Evolutionary conservation across 2,113 vertebrate species (phyloP).

Genomic region (Pithys albifrons): DNA sequence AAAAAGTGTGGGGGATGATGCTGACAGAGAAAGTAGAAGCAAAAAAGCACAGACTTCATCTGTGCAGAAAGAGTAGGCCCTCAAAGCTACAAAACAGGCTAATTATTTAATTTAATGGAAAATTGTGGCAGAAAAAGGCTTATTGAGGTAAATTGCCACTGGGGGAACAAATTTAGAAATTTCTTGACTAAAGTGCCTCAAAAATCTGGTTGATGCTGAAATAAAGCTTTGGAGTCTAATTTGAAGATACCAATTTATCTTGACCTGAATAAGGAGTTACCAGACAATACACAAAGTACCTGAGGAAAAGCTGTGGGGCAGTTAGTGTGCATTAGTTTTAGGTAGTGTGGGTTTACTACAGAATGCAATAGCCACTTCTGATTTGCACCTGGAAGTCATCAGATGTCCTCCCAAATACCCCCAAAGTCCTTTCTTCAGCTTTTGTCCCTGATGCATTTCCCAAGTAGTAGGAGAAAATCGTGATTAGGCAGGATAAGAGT

Average conservation of each 20-base stretch:
- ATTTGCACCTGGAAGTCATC: neutral
- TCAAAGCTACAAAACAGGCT: neutral
- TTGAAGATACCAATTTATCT: neutral
- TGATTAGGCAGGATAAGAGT: slow-evolving; percentile 18
- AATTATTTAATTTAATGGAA: slow-evolving; percentile 34
- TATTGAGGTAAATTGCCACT: slow-evolving; percentile 12
- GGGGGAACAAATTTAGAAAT: neutral
- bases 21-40: neutral
- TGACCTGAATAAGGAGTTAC: slow-evolving; percentile 18
- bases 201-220: slow-evolving; percentile 14
- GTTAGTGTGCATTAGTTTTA: neutral
- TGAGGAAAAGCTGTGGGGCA: slow-evolving; percentile 1
- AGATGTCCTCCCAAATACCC: slow-evolving; percentile 5
- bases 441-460: slow-evolving; percentile 10
- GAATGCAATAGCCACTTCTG: neutral
- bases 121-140: neutral
- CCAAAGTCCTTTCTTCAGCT: neutral
- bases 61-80: neutral
- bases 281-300: neutral
- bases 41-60: neutral
- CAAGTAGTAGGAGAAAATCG: slow-evolving; percentile 18
- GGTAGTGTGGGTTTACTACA: neutral
- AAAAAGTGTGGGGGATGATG: neutral
- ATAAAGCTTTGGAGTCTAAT: neutral
- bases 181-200: slow-evolving; percentile 9